Base-by-base conservation (phyloP, 2,888 invertebrate species). In the Athalia cordata region DNA sequence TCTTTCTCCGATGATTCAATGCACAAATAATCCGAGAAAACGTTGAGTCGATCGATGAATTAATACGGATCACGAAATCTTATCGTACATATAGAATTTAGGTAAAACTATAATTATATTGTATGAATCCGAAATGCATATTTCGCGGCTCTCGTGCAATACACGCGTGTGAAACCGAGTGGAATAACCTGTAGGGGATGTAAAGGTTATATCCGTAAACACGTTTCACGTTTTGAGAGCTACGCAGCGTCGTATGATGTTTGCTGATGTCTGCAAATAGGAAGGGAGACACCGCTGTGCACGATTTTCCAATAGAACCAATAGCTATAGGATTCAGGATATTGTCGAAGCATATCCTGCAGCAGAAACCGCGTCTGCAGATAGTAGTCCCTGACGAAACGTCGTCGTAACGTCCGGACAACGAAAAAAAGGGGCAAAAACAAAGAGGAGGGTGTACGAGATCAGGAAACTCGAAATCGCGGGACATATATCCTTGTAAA, bases 301-400 rank as follows among this genome's bases (percentile, higher is more conserved):
- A 75, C 75, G 75, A 75, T 75, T 75, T 50, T 61, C 75, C 62
- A 50, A 75, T 75, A 62, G 62, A 15, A 75, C 49, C 62, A 45
- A 13, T 67, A 62, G 75, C 57, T 43, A 75, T 4, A 52, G 50
- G 75, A 75, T 64, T 62, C 13, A 80, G 80, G 79, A 81, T 80
- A 79, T 77, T 76, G 79, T 77, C 79, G 79, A 80, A 81, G 81
- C 81, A 80, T 79, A 66, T 70, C 80, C 72, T 75, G 76, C 72
- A 70, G 77, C 81, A 79, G 55, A 68, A 68, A 68, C 68, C 29
- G n/a, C 62, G 9, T 8, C 62, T 8, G 62, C 8, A 29, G 62
- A 62, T 62, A 15, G 62, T 13, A 15, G 29, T 55, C n/a, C 8
- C 55, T 11, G 8, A n/a, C 13, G 62, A 13, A 15, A 15, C 62